A percentile compares a stretch with the other conserved stretches of the same genome.
phyloP scores from a whole-genome alignment of 2,888 invertebrate genomes.

The Drosophila bunnanda region DNA sequence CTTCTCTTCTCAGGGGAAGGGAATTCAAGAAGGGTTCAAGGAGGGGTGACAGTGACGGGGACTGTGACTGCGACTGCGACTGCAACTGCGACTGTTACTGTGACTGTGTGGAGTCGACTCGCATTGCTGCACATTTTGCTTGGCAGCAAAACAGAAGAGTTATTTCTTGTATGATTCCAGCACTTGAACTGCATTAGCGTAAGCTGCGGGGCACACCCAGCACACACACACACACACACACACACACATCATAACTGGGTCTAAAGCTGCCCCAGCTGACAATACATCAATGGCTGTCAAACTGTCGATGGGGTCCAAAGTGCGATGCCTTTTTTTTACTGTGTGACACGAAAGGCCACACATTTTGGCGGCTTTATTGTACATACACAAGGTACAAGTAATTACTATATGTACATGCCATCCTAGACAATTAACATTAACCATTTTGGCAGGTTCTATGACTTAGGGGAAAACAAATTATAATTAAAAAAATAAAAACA shows the following conservation, averaged over 20 bases:
- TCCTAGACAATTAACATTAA: slow-evolving; percentile 24
- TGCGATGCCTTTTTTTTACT: slow-evolving; percentile 8
- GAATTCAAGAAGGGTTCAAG: slow-evolving; percentile 9
- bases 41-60: slow-evolving; percentile 15
- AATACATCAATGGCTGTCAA: slow-evolving; percentile 54
- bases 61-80: slow-evolving; percentile 7
- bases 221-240: background rate
- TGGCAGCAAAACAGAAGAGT: slow-evolving; percentile 50
- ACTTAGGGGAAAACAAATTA: slow-evolving; percentile 3
- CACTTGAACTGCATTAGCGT: slow-evolving; percentile 78
- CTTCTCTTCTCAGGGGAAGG: slow-evolving; percentile 23
- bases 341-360: slow-evolving; percentile 25
- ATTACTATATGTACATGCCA: slow-evolving; percentile 10
- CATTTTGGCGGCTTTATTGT: slow-evolving; percentile 17
- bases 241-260: slow-evolving; percentile 33
- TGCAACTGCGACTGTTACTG: slow-evolving; percentile 4
- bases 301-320: slow-evolving; percentile 55
- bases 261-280: slow-evolving; percentile 19
- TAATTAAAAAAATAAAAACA: slow-evolving; percentile 3
- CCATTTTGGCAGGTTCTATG: slow-evolving; percentile 27
- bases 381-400: background rate
- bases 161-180: slow-evolving; percentile 72
- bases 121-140: slow-evolving; percentile 40
- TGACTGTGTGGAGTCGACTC: slow-evolving; percentile 33
- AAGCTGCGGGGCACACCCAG: slow-evolving; percentile 57